Percentiles rank a stretch among this genome's conserved stretches.
Evolutionary conservation across 2,797 vertebrate species (phyloP).

Genomic region (Amphiprion clarkii): DNA sequence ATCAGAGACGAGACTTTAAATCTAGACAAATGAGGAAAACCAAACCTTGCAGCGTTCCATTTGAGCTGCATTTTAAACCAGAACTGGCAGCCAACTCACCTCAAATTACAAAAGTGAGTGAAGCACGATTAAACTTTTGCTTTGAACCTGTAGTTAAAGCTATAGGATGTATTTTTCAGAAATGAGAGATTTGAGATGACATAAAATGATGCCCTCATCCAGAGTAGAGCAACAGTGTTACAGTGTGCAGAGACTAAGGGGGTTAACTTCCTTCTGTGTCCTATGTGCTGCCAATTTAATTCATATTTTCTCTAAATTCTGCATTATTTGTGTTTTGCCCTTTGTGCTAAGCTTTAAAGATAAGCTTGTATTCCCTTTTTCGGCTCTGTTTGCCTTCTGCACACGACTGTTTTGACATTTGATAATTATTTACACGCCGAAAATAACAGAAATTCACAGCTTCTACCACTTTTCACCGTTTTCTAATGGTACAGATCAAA

Average conservation of each 20-base stretch:
- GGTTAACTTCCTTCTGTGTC: background rate
- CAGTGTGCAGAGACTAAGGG: background rate
- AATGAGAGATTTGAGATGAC: constrained; percentile 18
- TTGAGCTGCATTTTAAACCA: constrained; percentile 7
- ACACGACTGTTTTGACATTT: background rate
- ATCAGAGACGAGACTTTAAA: background rate
- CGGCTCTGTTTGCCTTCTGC: background rate
- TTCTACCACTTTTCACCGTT: background rate
- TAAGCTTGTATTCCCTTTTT: background rate
- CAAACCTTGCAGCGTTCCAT: background rate
- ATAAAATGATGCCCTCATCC: constrained; percentile 12
- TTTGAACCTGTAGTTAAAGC: background rate
- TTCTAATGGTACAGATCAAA: background rate
- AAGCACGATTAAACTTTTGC: constrained; percentile 8
- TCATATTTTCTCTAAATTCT: constrained; percentile 10
- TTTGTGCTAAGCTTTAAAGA: background rate
- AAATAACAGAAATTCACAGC: background rate
- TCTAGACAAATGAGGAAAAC: constrained; percentile 4
- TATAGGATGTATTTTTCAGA: constrained; percentile 1
- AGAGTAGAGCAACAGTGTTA: background rate
- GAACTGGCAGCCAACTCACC: constrained; percentile 3
- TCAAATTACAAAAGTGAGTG: constrained; percentile 10
- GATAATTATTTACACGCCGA: background rate
- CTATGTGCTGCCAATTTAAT: background rate
- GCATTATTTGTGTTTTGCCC: background rate